These are phyloP conservation scores for Porites cylindrica DNA, from an alignment of 92 coral and sea anemone species.

Conservation along the genomic window DNA sequence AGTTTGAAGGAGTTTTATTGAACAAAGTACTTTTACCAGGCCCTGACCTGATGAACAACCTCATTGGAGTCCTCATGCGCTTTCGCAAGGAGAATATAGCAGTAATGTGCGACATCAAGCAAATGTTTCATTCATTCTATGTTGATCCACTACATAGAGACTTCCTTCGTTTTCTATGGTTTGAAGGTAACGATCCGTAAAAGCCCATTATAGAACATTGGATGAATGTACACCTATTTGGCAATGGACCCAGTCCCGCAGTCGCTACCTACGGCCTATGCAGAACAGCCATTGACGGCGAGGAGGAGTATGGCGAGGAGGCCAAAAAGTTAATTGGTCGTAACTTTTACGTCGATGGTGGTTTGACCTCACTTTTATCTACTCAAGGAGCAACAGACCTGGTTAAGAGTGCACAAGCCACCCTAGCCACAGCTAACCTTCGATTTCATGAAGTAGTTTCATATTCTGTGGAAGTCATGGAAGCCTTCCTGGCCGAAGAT, in stretches of 20 bases:
- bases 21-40: conserved; percentile 72
- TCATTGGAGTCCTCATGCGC: conserved; percentile 63
- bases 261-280: conserved; percentile 71
- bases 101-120: conserved; percentile 54
- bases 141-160: conserved; percentile 74
- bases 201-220: conserved; percentile 61
- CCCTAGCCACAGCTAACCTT: conserved; percentile 47
- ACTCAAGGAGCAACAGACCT: conserved; percentile 42
- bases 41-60: conserved; percentile 70
- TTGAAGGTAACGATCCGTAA: conserved; percentile 55
- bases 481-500: conserved; percentile 55
- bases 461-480: conserved; percentile 52
- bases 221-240: conserved; percentile 82
- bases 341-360: conserved; percentile 66
- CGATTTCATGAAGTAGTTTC: conserved; percentile 65
- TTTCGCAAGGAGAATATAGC: conserved; percentile 53
- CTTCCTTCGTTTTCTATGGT: conserved; percentile 75
- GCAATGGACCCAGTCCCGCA: conserved; percentile 72
- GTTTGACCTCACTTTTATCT: conserved; percentile 33
- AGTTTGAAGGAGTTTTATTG: conserved; percentile 56
- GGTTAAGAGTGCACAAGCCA: conserved; percentile 52
- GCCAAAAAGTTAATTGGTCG: conserved; percentile 43
- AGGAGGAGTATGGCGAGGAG: conserved; percentile 49
- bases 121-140: conserved; percentile 64
- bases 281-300: conserved; percentile 57